Evolutionary conservation across 53 echinoderm and acorn worm species (phyloP), one percentile per base, ranked within the genome.

Genomic region (Stichopus horrens): DNA sequence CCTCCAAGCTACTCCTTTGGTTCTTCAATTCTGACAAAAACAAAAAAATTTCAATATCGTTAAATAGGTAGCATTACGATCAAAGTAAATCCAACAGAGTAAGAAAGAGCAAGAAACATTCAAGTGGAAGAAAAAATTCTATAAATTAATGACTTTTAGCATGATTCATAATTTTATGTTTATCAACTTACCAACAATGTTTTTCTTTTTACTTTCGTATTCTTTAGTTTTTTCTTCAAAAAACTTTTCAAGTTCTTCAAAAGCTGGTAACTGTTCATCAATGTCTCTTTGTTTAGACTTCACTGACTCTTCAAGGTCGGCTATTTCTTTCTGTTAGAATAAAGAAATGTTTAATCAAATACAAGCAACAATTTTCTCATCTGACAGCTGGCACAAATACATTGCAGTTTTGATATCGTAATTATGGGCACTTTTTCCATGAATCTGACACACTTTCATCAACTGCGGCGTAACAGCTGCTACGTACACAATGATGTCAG

Each of bases 201-300:
- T 92, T 83, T 94, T 97, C 94, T 97, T 97, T 78, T 93, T 97
- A 20, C 23, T 83, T 54, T 91, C 91, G 83, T 91, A 97, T 57
- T 95, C 94, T 57, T 93, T 90, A 4, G 91, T 89, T 79, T 91
- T 94, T 53, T 94, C 90, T 18, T 90, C 92, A 90, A 94, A 94
- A 19, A 85, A 7, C 54, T 75, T 86, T 73, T 97, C 95, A 21
- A 94, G 90, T 86, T 92, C 90, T 56, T 97, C 93, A 90, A 92
- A 97, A 23, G 58, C 90, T 16, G 97, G 97, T 16, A 92, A 92
- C 78, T 86, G 88, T 19, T 92, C 92, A 53, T 95, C 90, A 21
- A 96, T 91, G 52, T 79, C 91, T 55, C 68, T 90, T 76, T 89
- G 60, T 86, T 97, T 97, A 5, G 84, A 91, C 77, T 57, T 87